These are phyloP conservation scores for Murina feae DNA, from an alignment of 2,113 vertebrate genomes.

Conservation along the genomic window DNA sequence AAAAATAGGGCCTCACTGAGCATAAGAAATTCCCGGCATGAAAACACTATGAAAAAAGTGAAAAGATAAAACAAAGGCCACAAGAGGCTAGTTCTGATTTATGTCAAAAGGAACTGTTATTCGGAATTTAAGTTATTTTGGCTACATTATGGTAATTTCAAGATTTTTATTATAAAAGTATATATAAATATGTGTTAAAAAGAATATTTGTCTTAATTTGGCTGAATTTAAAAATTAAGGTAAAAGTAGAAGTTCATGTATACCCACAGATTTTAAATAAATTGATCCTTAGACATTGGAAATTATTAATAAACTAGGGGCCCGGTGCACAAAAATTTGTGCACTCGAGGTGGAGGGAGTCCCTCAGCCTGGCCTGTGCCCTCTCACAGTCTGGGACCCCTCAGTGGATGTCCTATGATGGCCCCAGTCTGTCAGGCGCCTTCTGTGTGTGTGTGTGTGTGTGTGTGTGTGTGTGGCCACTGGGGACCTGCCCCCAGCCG, in stretches of 20 bases:
- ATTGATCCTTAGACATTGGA: neutral
- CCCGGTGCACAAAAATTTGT: too few relatives aligned
- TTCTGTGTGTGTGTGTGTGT: too few relatives aligned
- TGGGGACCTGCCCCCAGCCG: too few relatives aligned
- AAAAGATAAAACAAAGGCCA: neutral
- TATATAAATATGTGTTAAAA: neutral
- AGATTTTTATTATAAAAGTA: neutral
- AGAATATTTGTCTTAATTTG: neutral
- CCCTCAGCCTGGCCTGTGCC: too few relatives aligned
- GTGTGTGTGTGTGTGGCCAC: too few relatives aligned
- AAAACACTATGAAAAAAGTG: neutral
- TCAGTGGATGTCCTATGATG: too few relatives aligned
- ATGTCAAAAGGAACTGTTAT: neutral
- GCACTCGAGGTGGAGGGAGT: too few relatives aligned
- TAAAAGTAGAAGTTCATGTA: neutral
- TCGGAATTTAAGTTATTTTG: neutral
- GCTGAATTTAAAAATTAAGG: neutral
- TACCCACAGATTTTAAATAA: neutral
- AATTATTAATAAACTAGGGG: slow-evolving; percentile 27
- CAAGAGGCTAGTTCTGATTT: neutral
- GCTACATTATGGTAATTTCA: neutral
- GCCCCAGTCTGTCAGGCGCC: too few relatives aligned
- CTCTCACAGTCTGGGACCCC: too few relatives aligned
- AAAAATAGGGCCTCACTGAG: neutral
- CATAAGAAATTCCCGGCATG: neutral